Evolutionary conservation across 2,113 vertebrate species (phyloP).

Genomic region (Pongo abelii): DNA sequence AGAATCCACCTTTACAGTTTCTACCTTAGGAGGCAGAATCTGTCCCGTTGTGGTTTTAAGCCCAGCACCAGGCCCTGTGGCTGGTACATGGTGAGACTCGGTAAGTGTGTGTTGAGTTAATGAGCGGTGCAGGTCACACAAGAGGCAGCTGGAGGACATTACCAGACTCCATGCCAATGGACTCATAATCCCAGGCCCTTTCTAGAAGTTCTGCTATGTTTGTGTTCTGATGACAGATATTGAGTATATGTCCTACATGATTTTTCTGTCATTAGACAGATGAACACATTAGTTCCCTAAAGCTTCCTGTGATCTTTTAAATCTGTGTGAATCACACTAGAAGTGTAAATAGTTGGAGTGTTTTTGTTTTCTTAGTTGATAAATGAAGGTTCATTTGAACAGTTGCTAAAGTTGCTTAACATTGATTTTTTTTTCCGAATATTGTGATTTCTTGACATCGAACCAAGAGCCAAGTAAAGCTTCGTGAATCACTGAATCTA

Average conservation of each 20-base stretch:
- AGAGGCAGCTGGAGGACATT: neutral
- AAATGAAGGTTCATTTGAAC: neutral
- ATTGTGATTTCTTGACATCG: neutral
- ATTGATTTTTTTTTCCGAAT: neutral
- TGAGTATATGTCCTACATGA: neutral
- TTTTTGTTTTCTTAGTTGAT: neutral
- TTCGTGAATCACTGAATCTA: neutral
- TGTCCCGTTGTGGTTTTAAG: rapidly evolving
- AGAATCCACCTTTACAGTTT: too few species aligned
- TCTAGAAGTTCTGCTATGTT: neutral
- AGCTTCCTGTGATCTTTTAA: neutral
- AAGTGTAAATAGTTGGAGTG: neutral
- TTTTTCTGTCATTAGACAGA: neutral
- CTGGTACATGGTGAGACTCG: neutral
- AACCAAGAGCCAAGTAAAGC: neutral
- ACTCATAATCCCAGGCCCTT: neutral
- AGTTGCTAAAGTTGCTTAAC: neutral
- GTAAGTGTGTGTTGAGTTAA: neutral
- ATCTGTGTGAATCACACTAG: slow-evolving; percentile 21
- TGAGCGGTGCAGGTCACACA: neutral
- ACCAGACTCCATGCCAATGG: neutral
- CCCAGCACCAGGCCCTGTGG: neutral
- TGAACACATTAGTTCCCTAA: neutral
- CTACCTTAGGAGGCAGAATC: neutral
- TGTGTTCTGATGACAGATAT: neutral